A percentile compares a stretch with the other conserved stretches of the same genome.
Conservation (phyloP, 2,797 vertebrate species). For the Sebastes flavidus region DNA sequence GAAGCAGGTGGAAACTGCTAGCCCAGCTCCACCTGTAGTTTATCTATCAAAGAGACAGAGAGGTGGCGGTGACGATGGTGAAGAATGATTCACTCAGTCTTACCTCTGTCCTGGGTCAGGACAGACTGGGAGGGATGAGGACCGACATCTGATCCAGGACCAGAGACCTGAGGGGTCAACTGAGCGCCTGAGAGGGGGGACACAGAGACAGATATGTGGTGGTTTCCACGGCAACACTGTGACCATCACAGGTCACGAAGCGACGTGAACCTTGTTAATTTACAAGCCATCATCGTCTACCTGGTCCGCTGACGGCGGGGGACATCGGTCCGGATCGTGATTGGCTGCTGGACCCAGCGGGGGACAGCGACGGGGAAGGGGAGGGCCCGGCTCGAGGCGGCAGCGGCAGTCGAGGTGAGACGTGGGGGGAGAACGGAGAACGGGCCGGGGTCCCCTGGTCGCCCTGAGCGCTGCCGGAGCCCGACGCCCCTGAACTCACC, state of each 20-base stretch:
- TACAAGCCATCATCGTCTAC: slow-evolving; percentile 62
- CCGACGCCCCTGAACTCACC: slow-evolving; percentile 90
- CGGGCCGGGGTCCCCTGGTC: slow-evolving; percentile 92
- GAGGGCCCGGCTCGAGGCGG: slow-evolving; percentile 87
- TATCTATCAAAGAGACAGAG: not conserved
- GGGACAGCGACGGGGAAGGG: slow-evolving; percentile 89
- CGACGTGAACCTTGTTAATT: not conserved
- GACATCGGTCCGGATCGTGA: slow-evolving; percentile 92
- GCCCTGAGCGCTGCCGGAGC: slow-evolving; percentile 91
- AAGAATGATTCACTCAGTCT: slow-evolving; percentile 27
- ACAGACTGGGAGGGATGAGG: slow-evolving; percentile 90
- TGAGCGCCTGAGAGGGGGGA: slow-evolving; percentile 84
- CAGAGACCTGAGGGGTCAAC: slow-evolving; percentile 89
- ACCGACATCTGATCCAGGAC: slow-evolving; percentile 88
- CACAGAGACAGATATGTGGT: not conserved
- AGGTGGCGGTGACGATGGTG: too few relatives aligned
- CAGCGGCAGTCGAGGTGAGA: slow-evolving; percentile 89
- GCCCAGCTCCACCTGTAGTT: not conserved
- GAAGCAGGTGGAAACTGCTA: not conserved
- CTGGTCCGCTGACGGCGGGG: slow-evolving; percentile 89
- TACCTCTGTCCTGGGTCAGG: slow-evolving; percentile 95
- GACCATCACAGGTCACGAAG: not conserved
- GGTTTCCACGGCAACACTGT: not conserved
- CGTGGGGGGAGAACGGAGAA: slow-evolving; percentile 94
- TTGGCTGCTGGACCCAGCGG: slow-evolving; percentile 91